phyloP scores from a whole-genome alignment of 2,797 vertebrate genomes.

The Lagothrix lagotricha region DNA sequence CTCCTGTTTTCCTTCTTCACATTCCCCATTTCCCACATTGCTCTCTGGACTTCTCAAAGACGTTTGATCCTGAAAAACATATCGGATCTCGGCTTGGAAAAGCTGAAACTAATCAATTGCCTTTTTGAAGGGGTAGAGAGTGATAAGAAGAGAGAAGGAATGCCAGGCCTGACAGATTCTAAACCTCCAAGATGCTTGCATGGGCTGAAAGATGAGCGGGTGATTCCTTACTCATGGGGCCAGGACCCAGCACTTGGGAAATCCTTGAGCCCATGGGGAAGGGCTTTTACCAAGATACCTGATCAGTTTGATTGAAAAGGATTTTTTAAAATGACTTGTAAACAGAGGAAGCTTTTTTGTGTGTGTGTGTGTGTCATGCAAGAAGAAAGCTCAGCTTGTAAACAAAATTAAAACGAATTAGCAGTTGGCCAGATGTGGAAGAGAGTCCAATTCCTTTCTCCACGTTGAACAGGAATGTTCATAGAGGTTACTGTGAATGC shows the following conservation, averaged over 20 bases:
- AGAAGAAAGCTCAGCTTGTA: conserved; percentile 20
- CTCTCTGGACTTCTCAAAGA: conserved; percentile 44
- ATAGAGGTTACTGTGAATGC: background rate
- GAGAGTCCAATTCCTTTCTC: background rate
- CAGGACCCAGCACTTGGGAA: background rate
- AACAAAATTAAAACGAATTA: conserved; percentile 64
- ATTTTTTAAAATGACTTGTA: background rate
- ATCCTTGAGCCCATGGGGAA: background rate
- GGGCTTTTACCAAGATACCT: conserved; percentile 48
- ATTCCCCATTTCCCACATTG: conserved; percentile 50
- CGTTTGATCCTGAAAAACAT: conserved; percentile 83
- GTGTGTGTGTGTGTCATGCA: no score
- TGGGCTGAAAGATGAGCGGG: conserved; percentile 75
- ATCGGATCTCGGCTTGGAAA: conserved; percentile 83
- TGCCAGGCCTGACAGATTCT: conserved; percentile 72
- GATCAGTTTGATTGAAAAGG: conserved; percentile 44
- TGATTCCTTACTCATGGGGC: conserved; percentile 34
- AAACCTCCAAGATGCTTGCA: conserved; percentile 68
- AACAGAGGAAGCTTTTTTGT: background rate
- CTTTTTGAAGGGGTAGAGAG: conserved; percentile 82
- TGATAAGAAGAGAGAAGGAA: conserved; percentile 77
- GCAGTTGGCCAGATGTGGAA: conserved; percentile 31
- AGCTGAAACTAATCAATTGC: conserved; percentile 88
- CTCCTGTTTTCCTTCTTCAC: background rate
- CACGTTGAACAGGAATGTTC: conserved; percentile 17